phyloP scores from a whole-genome alignment of 2,797 vertebrate genomes.

The Coluber constrictor region DNA sequence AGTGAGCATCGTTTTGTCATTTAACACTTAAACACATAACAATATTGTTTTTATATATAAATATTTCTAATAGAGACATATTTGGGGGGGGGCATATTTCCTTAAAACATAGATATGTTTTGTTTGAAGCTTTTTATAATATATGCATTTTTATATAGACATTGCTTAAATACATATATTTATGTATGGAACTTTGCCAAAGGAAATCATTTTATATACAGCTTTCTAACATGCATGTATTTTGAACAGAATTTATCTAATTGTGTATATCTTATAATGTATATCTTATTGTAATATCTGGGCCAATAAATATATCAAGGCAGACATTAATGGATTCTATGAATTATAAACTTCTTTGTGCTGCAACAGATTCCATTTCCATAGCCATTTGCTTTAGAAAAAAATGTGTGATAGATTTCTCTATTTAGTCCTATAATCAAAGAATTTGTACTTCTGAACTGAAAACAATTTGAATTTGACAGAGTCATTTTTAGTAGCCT shows the following conservation, averaged over 20 bases:
- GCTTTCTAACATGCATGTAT: neutral
- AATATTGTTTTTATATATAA: neutral
- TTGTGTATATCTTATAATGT: neutral
- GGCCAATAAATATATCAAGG: neutral
- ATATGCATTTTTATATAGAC: neutral
- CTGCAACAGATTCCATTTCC: neutral
- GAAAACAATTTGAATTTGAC: neutral
- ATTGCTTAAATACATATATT: neutral
- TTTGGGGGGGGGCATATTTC: neutral
- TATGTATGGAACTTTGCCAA: neutral
- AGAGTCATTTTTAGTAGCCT: neutral
- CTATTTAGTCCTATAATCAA: neutral
- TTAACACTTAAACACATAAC: neutral
- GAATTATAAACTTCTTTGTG: neutral
- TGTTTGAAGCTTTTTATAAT: neutral
- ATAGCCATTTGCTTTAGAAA: neutral
- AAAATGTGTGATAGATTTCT: neutral
- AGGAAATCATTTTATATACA: neutral
- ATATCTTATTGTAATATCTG: neutral
- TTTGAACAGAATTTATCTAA: neutral
- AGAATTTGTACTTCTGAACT: neutral
- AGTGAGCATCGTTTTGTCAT: neutral
- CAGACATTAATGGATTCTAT: neutral
- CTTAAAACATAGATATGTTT: neutral
- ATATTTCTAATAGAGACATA: neutral